Percentiles rank a stretch among this genome's conserved stretches.
phyloP scores from a whole-genome alignment of 2,113 vertebrate species.

The Melanostigma gelatinosum region DNA sequence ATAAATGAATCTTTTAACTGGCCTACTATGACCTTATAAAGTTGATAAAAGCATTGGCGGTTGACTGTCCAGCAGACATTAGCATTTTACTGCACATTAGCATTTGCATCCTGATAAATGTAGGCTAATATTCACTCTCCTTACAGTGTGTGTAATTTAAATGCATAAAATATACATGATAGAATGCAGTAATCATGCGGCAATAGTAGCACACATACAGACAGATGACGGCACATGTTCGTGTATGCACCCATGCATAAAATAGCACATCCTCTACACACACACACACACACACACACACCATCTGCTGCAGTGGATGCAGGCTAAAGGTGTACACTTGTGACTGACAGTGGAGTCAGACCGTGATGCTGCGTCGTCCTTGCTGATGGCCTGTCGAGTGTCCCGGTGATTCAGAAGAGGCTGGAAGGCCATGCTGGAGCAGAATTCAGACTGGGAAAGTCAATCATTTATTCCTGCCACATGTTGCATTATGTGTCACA shows the following conservation, averaged over 20 bases:
- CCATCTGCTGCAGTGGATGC: slow-evolving; percentile 36
- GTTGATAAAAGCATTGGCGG: no score
- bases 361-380: slow-evolving; percentile 16
- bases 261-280: slow-evolving; percentile 12
- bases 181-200: slow-evolving; percentile 40
- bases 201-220: neutral
- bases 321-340: slow-evolving; percentile 29
- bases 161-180: slow-evolving; percentile 53
- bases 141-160: slow-evolving; percentile 4
- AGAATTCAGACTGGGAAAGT: slow-evolving; percentile 8
- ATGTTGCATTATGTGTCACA: neutral
- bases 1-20: neutral
- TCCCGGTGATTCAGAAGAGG: slow-evolving; percentile 35
- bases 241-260: slow-evolving; percentile 18
- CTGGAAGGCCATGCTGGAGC: slow-evolving; percentile 16
- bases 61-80: no score
- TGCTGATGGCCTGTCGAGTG: slow-evolving; percentile 26
- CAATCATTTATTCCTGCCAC: neutral
- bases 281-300: slow-evolving; percentile 28
- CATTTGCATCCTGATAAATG: no score
- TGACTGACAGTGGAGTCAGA: slow-evolving; percentile 6
- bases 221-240: slow-evolving; percentile 30
- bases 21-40: no score
- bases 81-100: no score
- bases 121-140: neutral